Base-by-base conservation (phyloP, 2,113 vertebrate genomes). In the Ammospiza caudacuta region DNA sequence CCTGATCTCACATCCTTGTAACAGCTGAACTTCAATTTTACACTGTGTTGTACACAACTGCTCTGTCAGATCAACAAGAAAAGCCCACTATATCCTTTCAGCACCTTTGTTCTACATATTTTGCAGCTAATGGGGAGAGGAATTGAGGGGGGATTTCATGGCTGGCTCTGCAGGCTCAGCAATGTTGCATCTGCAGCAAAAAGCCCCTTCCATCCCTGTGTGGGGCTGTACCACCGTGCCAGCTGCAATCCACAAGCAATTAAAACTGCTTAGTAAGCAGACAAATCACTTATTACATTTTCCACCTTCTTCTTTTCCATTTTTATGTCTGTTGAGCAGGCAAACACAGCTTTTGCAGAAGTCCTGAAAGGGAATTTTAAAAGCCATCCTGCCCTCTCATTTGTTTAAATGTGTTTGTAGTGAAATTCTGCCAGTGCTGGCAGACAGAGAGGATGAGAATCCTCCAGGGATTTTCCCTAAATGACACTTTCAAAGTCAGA, bases 401-500 rank as follows among this genome's bases (percentile, higher is more conserved):
- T 90, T 95, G 94, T 85, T 87, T 69, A 70, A 87, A 47, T 21
- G 24, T 17, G 46, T 87, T 92, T 89, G 78, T 52, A 73, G 85
- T 52, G 66, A 87, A 82, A 84, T 58, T 79, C 74, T 8, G 2
- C 19, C 6, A 1, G 54, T 33, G 58, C 39, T 66, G 76, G 89
- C 77, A 89, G 78, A 85, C 62, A 92, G 2, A 13, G 73, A 89
- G 86, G 55, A 58, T 58, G 77, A 81, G 57, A 76, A 63, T 85
- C 57, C 93, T 93, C 81, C 44, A 35, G 92, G 75, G 89, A 20
- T 68, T 66, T 80, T 57, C 79, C 57, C 76, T 67, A 88, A 92
- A 88, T 81, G 79, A 67, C 49, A 59, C 72, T 91, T 94, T 87
- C 75, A 91, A 95, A 96, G 92, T 52, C 94, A 87, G 57, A 92